Base-by-base conservation (phyloP, 2,888 invertebrate genomes). In the Dendrolimus pini region DNA sequence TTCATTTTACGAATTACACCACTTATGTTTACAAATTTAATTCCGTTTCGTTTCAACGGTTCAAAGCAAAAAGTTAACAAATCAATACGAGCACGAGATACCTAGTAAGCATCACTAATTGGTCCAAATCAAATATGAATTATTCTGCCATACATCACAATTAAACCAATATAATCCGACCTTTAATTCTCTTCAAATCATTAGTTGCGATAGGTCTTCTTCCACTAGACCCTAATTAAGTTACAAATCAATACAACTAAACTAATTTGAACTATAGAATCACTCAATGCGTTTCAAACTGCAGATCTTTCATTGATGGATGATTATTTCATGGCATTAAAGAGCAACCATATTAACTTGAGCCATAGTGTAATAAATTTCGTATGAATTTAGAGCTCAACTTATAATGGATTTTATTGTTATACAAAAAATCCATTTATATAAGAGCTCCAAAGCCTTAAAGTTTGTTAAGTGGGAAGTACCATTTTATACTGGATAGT, bases 91-190 rank as follows among this genome's bases (percentile, higher is more conserved):
- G 66, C 71, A 72, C 70, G 72, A 80, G 74, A 81, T 82, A 82
- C 77, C 84, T 74, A 74, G 88, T 89, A 89, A 89, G 85, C 89
- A 84, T 86, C 75, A 74, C 88, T 89, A 89, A 89, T 89, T 89
- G 88, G 89, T 85, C 79, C 80, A 82, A 85, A 87, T 89, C 81
- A 86, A 86, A 88, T 78, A 81, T 69, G 74, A 83, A 85, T 89
- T 80, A 87, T 76, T 77, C 71, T 75, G 72, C 70, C 73, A 78
- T 74, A 80, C 74, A 74, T 73, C 73, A 71, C 60, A 61, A 57
- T 63, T 62, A 60, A 61, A 68, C 84, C 80, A 80, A 41, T 56
- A 30, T 70, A 72, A 55, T 18, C 41, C 58, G 80, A 74, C 52
- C 76, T 56, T 54, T 56, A 53, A 52, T 18, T 56, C 54, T 56